Percentiles rank a stretch among this genome's conserved stretches.
These are phyloP conservation scores for Malurus leucopterus DNA, from an alignment of 2,797 vertebrate genomes.

Conservation along the genomic window DNA sequence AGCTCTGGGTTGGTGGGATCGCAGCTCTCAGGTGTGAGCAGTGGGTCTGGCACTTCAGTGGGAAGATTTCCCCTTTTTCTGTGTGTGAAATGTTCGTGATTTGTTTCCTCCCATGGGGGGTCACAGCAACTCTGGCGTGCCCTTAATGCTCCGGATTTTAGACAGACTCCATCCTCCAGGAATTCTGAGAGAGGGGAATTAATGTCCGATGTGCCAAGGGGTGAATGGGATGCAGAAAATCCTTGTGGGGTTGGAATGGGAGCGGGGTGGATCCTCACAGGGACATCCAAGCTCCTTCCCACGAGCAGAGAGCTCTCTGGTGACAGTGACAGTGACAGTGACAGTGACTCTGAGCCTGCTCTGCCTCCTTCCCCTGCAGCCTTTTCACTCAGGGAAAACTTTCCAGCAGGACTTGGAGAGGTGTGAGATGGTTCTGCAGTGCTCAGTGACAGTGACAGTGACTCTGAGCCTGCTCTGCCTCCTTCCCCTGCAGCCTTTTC, in stretches of 20 bases:
- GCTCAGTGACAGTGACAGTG: neutral
- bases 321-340: neutral
- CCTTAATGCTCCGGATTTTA: neutral
- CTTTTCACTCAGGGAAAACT: neutral
- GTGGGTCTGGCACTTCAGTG: neutral
- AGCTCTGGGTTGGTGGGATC: neutral
- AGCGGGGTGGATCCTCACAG: accelerated
- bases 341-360: neutral
- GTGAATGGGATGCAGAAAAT: neutral
- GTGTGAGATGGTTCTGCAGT: neutral
- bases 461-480: neutral
- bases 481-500: neutral
- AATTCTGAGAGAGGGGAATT: neutral
- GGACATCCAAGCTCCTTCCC: neutral
- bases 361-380: neutral
- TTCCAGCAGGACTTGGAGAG: neutral
- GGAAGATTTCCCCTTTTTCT: neutral
- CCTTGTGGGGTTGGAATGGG: neutral
- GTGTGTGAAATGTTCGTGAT: neutral
- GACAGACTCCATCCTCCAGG: neutral
- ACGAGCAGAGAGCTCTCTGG: neutral
- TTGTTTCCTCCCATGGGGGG: neutral
- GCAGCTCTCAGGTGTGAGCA: accelerated
- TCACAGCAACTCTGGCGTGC: neutral
- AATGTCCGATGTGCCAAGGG: accelerated